phyloP scores from a whole-genome alignment of 1,140 invertebrate species.

The Drosophila sp. region DNA sequence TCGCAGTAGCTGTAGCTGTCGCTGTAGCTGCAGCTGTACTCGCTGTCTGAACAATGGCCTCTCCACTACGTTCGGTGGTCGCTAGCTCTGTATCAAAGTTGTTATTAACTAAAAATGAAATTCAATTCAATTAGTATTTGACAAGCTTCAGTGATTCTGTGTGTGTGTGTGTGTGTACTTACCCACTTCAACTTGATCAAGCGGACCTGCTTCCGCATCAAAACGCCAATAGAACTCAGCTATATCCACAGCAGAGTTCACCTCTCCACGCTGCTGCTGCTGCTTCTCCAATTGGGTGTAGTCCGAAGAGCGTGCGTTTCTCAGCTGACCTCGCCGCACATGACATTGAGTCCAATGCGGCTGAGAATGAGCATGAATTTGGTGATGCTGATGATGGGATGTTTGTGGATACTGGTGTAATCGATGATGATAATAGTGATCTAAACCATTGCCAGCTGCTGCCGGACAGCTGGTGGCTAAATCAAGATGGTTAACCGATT shows the following conservation, averaged over 20 bases:
- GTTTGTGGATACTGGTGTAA: slow-evolving; percentile 22
- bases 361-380: slow-evolving; percentile 52
- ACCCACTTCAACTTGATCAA: slow-evolving; percentile 65
- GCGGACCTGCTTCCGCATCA: slow-evolving; percentile 66
- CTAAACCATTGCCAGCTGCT: slow-evolving; percentile 76
- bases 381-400: slow-evolving; percentile 26
- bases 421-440: slow-evolving; percentile 54
- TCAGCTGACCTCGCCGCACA: slow-evolving; percentile 62
- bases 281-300: slow-evolving; percentile 63
- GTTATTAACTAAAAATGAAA: slow-evolving; percentile 47
- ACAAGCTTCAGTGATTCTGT: slow-evolving; percentile 37
- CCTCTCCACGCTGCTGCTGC: slow-evolving; percentile 49
- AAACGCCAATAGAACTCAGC: slow-evolving; percentile 81
- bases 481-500: slow-evolving; percentile 81
- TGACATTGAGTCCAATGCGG: slow-evolving; percentile 73
- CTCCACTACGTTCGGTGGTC: slow-evolving; percentile 13
- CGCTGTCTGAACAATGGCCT: slow-evolving; percentile 7
- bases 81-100: slow-evolving; percentile 39
- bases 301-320: slow-evolving; percentile 78
- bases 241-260: slow-evolving; percentile 68
- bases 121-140: slow-evolving; percentile 26
- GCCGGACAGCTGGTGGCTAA: slow-evolving; percentile 82
- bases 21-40: slow-evolving; percentile 5
- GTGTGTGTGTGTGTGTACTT: slow-evolving; percentile 27
- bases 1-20: slow-evolving; percentile 43